These are phyloP conservation scores for Meloidogyne exigua DNA, from an alignment of 1,140 invertebrate species.

Conservation along the genomic window DNA sequence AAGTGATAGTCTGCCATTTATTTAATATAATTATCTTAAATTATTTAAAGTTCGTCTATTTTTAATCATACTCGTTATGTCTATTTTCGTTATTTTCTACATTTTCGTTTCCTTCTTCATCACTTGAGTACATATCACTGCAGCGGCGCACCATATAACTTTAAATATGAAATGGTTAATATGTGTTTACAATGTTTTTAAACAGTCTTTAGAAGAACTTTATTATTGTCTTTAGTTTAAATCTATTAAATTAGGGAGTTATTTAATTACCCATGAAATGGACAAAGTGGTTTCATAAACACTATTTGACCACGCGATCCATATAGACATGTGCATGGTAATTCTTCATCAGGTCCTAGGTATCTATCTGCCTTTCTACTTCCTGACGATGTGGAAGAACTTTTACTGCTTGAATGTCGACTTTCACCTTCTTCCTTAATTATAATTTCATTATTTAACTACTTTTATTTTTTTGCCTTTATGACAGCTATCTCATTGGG, in stretches of 20 bases:
- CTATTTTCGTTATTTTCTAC: slow-evolving; percentile 18
- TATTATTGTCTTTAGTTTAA: not conserved
- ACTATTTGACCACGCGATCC: slow-evolving; percentile 50
- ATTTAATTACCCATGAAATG: slow-evolving; percentile 55
- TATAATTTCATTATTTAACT: not conserved
- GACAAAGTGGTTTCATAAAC: slow-evolving; percentile 61
- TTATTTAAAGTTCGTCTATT: not conserved
- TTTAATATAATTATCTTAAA: not conserved
- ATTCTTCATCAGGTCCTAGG: slow-evolving; percentile 57
- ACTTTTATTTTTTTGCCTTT: not conserved
- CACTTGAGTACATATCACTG: slow-evolving; percentile 6
- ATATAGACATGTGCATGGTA: slow-evolving; percentile 60
- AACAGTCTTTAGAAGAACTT: not conserved
- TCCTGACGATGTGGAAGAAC: slow-evolving; percentile 2
- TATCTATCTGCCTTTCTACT: slow-evolving; percentile 31
- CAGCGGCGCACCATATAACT: slow-evolving; percentile 49
- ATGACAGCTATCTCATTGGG: slow-evolving; percentile 21
- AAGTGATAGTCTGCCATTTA: not conserved
- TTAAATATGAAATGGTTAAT: not conserved
- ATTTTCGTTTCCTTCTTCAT: slow-evolving; percentile 41
- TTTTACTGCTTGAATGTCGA: slow-evolving; percentile 11
- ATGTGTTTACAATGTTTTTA: not conserved
- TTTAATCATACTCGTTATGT: not conserved
- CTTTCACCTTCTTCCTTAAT: slow-evolving; percentile 18
- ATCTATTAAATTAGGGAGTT: not conserved